Conservation (phyloP, 2,888 invertebrate genomes). For the Lycocerus yunnanus region DNA sequence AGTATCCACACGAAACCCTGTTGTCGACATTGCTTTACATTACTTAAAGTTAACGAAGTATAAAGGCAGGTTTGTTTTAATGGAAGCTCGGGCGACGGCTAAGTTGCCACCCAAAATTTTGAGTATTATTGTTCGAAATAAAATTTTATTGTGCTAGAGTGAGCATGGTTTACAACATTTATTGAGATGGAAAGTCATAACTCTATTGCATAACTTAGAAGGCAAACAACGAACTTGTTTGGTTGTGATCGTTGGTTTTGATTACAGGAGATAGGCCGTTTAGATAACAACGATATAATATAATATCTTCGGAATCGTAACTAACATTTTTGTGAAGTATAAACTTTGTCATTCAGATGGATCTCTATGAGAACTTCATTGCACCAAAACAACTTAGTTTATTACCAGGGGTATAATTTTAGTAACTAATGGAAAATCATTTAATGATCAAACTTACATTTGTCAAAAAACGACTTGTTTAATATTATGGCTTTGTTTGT, state of each 20-base stretch:
- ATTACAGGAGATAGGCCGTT: background rate
- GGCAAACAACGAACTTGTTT: background rate
- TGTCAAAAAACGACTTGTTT: background rate
- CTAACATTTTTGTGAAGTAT: background rate
- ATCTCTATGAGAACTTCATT: background rate
- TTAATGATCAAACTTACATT: background rate
- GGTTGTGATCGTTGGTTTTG: background rate
- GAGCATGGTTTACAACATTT: background rate
- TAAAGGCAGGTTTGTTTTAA: background rate
- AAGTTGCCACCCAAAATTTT: background rate
- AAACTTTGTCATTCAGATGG: background rate
- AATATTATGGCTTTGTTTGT: background rate
- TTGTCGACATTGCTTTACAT: background rate
- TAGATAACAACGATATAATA: background rate
- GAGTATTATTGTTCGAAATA: background rate
- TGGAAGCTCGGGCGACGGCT: background rate
- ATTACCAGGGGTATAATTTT: background rate
- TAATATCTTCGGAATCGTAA: background rate
- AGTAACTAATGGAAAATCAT: background rate
- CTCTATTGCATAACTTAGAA: background rate
- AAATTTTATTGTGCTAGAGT: background rate
- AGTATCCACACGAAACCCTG: background rate
- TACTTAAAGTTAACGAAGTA: background rate
- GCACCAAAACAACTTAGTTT: background rate
- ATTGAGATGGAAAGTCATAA: background rate